Evolutionary conservation across 2,113 vertebrate species (phyloP).

Genomic region (Talpa occidentalis): DNA sequence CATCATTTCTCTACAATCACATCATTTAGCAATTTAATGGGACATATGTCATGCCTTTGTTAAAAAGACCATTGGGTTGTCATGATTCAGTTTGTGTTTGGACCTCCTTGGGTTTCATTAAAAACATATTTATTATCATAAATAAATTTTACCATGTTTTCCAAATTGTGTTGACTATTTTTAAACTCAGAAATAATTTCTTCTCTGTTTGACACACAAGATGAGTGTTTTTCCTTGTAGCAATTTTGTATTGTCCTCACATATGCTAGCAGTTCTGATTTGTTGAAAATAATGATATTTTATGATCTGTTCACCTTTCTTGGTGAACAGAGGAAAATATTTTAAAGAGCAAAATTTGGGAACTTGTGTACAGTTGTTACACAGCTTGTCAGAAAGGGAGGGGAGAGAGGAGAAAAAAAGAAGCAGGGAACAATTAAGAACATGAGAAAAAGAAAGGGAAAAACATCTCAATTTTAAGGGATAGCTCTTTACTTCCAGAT

Average conservation of each 20-base stretch:
- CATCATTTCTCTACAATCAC: background rate
- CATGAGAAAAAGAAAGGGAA: background rate
- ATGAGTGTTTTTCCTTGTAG: background rate
- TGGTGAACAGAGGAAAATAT: background rate
- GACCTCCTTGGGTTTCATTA: conserved; percentile 66
- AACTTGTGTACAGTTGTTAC: background rate
- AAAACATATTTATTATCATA: conserved; percentile 64
- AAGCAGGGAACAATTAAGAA: background rate
- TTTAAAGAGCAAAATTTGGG: background rate
- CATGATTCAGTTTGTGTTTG: conserved; percentile 59
- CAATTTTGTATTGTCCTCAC: background rate
- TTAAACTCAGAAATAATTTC: conserved; percentile 59
- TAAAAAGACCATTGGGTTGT: conserved; percentile 50
- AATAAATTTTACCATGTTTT: conserved; percentile 77
- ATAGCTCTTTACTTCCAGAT: background rate
- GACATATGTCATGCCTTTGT: conserved; percentile 29
- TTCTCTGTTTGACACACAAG: conserved; percentile 36
- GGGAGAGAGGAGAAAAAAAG: background rate
- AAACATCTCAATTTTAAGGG: conserved; percentile 18
- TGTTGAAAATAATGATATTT: background rate
- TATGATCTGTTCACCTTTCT: conserved; percentile 7
- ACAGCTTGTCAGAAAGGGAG: background rate
- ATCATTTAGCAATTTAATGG: conserved; percentile 32
- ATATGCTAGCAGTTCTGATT: background rate
- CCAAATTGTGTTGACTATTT: conserved; percentile 67